Evolutionary conservation across 2,113 vertebrate genomes (phyloP).

Genomic region (Calonectris borealis): DNA sequence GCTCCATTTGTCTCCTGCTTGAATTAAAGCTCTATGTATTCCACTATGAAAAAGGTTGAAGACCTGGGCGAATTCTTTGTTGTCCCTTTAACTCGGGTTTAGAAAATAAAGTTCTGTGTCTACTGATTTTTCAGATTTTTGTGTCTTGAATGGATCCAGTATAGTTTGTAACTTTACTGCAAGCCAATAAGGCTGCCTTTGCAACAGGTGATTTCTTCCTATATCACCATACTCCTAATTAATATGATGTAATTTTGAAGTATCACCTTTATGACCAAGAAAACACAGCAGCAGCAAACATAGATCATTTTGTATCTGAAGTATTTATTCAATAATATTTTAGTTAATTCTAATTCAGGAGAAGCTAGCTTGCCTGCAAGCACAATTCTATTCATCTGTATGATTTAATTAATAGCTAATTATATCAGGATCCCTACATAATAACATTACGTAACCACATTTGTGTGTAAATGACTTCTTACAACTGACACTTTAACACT

Average conservation of each 20-base stretch:
- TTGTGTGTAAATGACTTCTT: neutral
- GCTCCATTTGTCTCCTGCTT: neutral
- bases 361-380: neutral
- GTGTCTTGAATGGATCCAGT: neutral
- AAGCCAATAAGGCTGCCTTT: neutral
- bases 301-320: neutral
- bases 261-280: neutral
- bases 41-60: neutral
- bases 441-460: neutral
- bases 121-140: neutral
- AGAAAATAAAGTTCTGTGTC: neutral
- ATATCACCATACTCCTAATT: neutral
- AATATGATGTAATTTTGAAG: neutral
- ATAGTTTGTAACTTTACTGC: neutral
- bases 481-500: neutral
- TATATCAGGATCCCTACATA: neutral
- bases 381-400: neutral
- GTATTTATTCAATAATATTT: neutral
- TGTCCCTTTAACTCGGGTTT: neutral
- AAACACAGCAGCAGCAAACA: neutral
- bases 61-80: neutral
- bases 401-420: slow-evolving; percentile 39
- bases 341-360: neutral
- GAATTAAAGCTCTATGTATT: neutral
- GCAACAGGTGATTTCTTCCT: neutral